Base-by-base conservation (phyloP, 2,113 vertebrate species). In the Oplegnathus fasciatus region DNA sequence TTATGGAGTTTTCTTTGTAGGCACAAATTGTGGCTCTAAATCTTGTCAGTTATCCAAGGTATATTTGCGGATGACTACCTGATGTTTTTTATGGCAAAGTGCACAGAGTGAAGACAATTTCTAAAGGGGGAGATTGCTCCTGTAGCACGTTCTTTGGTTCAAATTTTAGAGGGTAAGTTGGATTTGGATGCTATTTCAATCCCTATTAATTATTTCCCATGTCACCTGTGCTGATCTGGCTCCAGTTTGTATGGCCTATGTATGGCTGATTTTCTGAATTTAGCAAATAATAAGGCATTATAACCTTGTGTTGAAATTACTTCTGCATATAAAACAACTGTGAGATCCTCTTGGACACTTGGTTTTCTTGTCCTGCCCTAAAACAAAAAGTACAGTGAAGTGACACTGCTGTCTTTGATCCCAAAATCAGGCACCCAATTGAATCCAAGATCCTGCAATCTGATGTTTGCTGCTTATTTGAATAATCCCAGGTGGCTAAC, bases 1-100 rank as follows among this genome's bases (percentile, higher is more conserved):
- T 79, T 84, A 78, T 46, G 6, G 17, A 40, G 6, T 8, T 44
- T 4, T 42, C 48, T 79, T 55, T 42, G 44, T 62, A 14, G 72
- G 26, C 26, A 60, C 55, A 68, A 4, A 52, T 48, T 26, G 17
- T 15, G 9, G 52, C 54, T 68, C 5, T 2, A 20, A 37, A 52
- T 46, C 52, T 46, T 67, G 60, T 75, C 69, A 50, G 30, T 15
- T 60, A 32, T 81, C n/a, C 46, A 32, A 24, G 14, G 17, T 46
- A 15, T 37, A 30, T 68, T 68, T 72, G 28, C 9, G 1, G 40
- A 64, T 4, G 55, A 78, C 44, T 24, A 50, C 0, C 18, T 78
- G 84, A 17, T 50, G 42, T 57, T 65, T 72, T 48, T 69, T 7
- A 68, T 24, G 24, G 40, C 0, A 10, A 46, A 32, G 55, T 24